phyloP scores from a whole-genome alignment of 2,888 invertebrate species.

The Acholoe squamosa region DNA sequence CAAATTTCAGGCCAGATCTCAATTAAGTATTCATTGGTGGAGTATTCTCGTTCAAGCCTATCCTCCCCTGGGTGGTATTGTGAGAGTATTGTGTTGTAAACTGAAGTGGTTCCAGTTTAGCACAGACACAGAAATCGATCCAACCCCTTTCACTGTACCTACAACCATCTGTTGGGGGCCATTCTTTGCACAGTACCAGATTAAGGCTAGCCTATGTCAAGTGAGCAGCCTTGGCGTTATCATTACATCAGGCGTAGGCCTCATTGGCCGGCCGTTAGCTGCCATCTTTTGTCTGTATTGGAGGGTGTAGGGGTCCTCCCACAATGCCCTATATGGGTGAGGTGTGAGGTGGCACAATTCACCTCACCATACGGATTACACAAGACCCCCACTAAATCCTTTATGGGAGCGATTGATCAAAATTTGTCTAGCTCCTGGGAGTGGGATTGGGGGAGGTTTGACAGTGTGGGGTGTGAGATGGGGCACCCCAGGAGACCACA shows the following conservation, averaged over 20 bases:
- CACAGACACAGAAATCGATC: neutral
- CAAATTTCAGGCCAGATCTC: neutral
- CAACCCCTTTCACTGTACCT: neutral
- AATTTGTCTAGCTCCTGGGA: neutral
- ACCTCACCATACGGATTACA: neutral
- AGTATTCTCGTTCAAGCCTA: neutral
- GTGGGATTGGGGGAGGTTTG: neutral
- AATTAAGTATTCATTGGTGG: neutral
- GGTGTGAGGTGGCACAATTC: neutral
- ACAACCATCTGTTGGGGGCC: conserved; percentile 8
- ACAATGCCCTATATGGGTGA: neutral
- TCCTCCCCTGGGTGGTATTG: neutral
- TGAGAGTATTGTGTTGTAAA: neutral
- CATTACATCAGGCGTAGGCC: neutral
- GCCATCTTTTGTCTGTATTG: neutral
- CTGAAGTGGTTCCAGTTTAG: conserved; percentile 1
- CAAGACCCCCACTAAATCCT: neutral
- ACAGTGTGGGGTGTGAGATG: neutral
- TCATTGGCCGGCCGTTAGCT: neutral
- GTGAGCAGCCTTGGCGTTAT: neutral
- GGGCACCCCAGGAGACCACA: neutral
- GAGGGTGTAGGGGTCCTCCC: neutral
- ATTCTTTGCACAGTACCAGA: neutral
- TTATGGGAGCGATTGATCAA: neutral
- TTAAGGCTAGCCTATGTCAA: neutral